Evolutionary conservation across 2,888 invertebrate species (phyloP), one percentile per base, ranked within the genome.

Genomic region (Tricholauxania praeusta): DNA sequence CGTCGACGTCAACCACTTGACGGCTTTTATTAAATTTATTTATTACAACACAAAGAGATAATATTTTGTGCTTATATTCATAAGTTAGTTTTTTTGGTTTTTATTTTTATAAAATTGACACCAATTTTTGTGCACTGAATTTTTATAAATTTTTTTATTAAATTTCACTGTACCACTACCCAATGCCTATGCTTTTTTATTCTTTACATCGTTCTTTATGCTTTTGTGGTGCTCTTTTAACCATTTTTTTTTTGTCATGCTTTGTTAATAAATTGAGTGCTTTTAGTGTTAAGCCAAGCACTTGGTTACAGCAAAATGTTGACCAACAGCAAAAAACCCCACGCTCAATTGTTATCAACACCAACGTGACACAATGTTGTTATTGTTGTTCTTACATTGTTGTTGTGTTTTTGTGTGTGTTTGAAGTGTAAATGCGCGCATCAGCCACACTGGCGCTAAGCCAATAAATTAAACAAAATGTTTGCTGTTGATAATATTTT

Each of bases 401-500:
- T 7, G 32, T 64, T 70, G 67, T 75, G 57, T 75, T 73, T 68
- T 72, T 73, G 47, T 64, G 47, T 69, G 17, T 62, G 64, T 51
- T 57, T 71, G 39, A 73, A 64, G 75, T 74, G 73, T 71, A 66
- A 75, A 75, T 74, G 72, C 80, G 81, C 80, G 78, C 83, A 80
- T 79, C 80, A 80, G 83, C 82, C 82, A 79, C 83, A 82, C 82
- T 82, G 82, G 82, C 83, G 82, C 82, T 82, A 82, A 82, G 82
- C 83, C 83, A 82, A 82, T 82, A 82, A 82, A 82, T 82, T 82
- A 83, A 82, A 82, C 83, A 83, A 82, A 83, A 82, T 80, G 70
- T 1, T 52, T 62, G 70, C 62, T 47, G 69, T 60, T 59, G 59
- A n/a, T 59, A 69, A 69, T 53, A 64, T 28, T 64, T 15, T 51